A percentile compares a stretch with the other conserved stretches of the same genome.
phyloP scores from a whole-genome alignment of 2,888 invertebrate species.

The Spialia ferax region DNA sequence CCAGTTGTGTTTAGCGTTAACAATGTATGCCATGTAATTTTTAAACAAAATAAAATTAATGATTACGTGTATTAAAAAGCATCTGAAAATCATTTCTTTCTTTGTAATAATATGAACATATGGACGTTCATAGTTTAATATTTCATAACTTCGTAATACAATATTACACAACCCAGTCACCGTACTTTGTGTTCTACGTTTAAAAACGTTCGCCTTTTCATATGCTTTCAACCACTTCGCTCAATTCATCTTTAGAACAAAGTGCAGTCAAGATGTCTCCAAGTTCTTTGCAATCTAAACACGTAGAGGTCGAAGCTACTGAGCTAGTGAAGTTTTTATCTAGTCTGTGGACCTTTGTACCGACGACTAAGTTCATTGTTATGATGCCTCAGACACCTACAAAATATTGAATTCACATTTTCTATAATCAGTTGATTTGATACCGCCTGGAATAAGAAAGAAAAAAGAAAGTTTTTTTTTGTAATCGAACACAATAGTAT shows the following conservation, averaged over 20 bases:
- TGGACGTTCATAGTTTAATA: too few species aligned
- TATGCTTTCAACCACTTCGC: conserved; percentile 7
- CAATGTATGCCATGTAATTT: too few species aligned
- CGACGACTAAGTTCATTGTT: background rate
- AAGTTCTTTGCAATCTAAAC: conserved; percentile 20
- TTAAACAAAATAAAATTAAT: too few species aligned
- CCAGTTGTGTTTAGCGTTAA: too few species aligned
- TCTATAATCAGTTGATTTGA: background rate
- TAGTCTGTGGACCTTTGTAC: background rate
- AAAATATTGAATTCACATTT: background rate
- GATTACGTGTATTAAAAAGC: too few species aligned
- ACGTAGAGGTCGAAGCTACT: conserved; percentile 8
- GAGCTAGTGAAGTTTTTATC: conserved; percentile 11
- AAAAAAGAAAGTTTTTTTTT: too few species aligned
- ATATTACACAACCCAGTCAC: background rate
- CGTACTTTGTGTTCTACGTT: background rate
- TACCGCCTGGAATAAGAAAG: too few species aligned
- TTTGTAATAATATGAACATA: too few species aligned
- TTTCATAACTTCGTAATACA: too few species aligned
- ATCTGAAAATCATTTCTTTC: too few species aligned
- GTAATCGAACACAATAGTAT: too few species aligned
- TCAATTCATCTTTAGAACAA: conserved; percentile 12
- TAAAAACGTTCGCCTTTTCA: conserved; percentile 11
- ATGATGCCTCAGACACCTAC: background rate
- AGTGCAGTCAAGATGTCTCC: conserved; percentile 23